Conservation (phyloP, 2,797 vertebrate species). For the Eurystomus glaucurus region DNA sequence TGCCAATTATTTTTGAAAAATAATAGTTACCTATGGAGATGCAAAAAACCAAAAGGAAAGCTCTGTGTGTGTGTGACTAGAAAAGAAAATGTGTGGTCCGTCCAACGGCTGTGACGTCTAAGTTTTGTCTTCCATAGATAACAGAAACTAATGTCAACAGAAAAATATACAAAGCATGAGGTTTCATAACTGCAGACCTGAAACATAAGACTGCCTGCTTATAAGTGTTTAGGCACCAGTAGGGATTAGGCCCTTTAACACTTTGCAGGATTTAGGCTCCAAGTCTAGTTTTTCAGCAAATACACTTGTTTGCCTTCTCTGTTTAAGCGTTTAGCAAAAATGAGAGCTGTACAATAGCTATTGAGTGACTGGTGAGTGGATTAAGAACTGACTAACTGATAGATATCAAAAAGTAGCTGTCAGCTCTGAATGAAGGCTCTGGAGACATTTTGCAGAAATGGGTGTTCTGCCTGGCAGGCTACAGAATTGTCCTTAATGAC, state of each 20-base stretch:
- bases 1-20: conserved; percentile 21
- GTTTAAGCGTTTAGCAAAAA: background rate
- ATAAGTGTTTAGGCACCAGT: conserved; percentile 25
- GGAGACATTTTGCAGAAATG: conserved; percentile 1
- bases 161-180: conserved; percentile 66
- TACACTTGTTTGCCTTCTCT: conserved; percentile 14
- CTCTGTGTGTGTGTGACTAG: background rate
- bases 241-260: conserved; percentile 46
- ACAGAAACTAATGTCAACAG: conserved; percentile 49
- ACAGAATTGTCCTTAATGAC: background rate
- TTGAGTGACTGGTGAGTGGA: conserved; percentile 21
- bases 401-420: conserved; percentile 26
- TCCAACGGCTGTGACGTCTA: background rate
- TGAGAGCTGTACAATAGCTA: background rate
- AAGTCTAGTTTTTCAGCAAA: conserved; percentile 16
- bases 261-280: conserved; percentile 21
- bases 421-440: background rate
- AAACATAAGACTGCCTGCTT: background rate
- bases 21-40: conserved; percentile 11
- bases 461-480: background rate
- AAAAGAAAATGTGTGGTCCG: background rate
- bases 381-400: conserved; percentile 44
- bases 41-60: conserved; percentile 1
- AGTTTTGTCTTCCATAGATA: conserved; percentile 45
- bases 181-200: conserved; percentile 55